Percentiles rank a stretch among this genome's conserved stretches.
Evolutionary conservation across 1,140 invertebrate species (phyloP).

Genomic region (Drosophila nebulosa): DNA sequence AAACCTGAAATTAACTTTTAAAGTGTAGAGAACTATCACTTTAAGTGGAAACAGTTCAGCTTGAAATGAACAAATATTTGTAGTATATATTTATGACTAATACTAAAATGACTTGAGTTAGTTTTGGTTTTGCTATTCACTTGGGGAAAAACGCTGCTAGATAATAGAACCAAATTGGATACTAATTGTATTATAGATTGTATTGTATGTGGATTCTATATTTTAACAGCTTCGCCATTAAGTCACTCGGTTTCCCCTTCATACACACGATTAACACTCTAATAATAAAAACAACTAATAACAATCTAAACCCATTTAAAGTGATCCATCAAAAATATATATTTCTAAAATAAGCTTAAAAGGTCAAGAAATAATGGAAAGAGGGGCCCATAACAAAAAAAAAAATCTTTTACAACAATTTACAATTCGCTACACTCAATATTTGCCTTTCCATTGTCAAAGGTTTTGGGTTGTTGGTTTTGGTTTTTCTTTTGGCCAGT

Average conservation of each 20-base stretch:
- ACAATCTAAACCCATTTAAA: too few relatives aligned
- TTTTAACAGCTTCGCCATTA: too few relatives aligned
- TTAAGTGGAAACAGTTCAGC: neutral
- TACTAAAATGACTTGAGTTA: neutral
- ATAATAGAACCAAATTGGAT: neutral
- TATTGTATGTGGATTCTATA: too few relatives aligned
- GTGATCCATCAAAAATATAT: neutral
- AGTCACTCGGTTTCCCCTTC: too few relatives aligned
- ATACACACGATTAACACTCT: too few relatives aligned
- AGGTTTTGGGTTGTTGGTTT: neutral
- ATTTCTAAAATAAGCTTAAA: neutral
- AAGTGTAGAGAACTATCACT: neutral
- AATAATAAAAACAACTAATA: too few relatives aligned
- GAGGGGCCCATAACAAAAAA: too few relatives aligned
- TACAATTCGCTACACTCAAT: neutral
- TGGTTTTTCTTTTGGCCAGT: constrained; percentile 1
- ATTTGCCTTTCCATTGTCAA: neutral
- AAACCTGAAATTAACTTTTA: neutral
- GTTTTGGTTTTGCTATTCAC: neutral
- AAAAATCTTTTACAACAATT: neutral
- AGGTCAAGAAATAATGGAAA: neutral
- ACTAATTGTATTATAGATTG: too few relatives aligned
- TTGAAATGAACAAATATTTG: neutral
- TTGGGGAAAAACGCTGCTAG: neutral
- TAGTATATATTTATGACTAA: neutral